These are phyloP conservation scores for Trilocha varians DNA, from an alignment of 2,888 invertebrate species.

Conservation along the genomic window DNA sequence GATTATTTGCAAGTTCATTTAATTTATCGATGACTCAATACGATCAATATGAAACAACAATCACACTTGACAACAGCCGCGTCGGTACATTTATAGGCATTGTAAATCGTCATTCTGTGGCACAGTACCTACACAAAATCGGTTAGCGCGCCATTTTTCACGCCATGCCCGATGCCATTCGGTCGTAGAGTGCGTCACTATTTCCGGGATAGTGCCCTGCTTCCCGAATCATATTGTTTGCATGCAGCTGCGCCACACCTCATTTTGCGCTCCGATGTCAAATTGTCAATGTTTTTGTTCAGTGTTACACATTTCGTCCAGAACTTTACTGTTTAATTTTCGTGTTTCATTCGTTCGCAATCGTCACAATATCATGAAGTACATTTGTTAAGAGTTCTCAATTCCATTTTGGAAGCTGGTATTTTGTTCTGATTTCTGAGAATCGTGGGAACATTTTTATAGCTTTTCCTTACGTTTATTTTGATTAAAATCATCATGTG, in stretches of 20 bases:
- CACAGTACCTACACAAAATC: neutral
- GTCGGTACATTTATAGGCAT: too few relatives aligned
- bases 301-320: neutral
- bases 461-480: too few relatives aligned
- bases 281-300: conserved; percentile 22
- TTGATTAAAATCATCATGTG: too few relatives aligned
- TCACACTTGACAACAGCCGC: too few relatives aligned
- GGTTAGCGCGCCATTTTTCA: neutral
- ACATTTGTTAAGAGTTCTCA: too few relatives aligned
- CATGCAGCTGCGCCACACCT: conserved; percentile 23
- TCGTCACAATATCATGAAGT: too few relatives aligned
- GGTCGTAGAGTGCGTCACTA: neutral
- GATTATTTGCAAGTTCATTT: too few relatives aligned
- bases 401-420: neutral
- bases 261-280: conserved; percentile 18
- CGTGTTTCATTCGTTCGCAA: conserved; percentile 6
- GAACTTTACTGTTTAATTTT: conserved; percentile 3
- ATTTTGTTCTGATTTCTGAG: too few relatives aligned
- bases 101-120: neutral
- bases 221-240: conserved; percentile 21
- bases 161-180: neutral
- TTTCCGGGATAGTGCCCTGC: conserved; percentile 16
- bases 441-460: too few relatives aligned
- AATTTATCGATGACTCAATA: too few relatives aligned
- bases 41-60: too few relatives aligned